Base-by-base conservation (phyloP, 64 coral and sea anemone genomes). In the Porites lutea region DNA sequence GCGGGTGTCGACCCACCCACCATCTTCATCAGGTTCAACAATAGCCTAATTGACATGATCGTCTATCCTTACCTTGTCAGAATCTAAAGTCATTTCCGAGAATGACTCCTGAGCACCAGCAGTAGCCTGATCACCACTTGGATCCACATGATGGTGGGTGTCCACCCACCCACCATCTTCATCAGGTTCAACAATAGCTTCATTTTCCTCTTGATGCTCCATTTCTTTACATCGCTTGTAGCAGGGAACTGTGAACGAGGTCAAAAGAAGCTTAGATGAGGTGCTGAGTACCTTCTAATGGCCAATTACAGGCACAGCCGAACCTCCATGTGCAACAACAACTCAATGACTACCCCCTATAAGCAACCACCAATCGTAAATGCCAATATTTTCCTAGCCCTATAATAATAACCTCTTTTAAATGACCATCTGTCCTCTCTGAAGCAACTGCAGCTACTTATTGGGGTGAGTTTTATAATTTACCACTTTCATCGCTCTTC, bases 191-290 rank as follows among this genome's bases (percentile, higher is more conserved):
- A 98, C 97, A 71, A 98, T 98, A n/a, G 94, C 94, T 88, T 98
- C 97, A 88, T 98, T 98, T 71, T 98, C 97, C 47, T 96, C 94
- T 21, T 96, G 94, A 60, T 98, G 94, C 55, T 98, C 97, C 94
- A 98, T 98, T 74, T 98, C 94, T 79, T 98, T 98, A 44, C 97
- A 98, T 46, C 97, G 81, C 46, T 98, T 98, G 57, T 98, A 98
- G 61, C 97, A 98, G 18, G 97, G 97, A 12, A 98, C 97, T 9
- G 75, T 80, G 66, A 11, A 19, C 11, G 9, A 15, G 9, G 77
- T 21, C 8, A 48, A 47, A 11, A 5, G 52, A 79, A 37, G 27
- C 13, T 58, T 15, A 3, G 10, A 58, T 55, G 5, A 55, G 53
- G 11, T 11, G 27, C 11, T 55, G 53, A 55, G 11, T 13, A 76